phyloP scores from a whole-genome alignment of 2,797 vertebrate species.

The Coreius guichenoti region DNA sequence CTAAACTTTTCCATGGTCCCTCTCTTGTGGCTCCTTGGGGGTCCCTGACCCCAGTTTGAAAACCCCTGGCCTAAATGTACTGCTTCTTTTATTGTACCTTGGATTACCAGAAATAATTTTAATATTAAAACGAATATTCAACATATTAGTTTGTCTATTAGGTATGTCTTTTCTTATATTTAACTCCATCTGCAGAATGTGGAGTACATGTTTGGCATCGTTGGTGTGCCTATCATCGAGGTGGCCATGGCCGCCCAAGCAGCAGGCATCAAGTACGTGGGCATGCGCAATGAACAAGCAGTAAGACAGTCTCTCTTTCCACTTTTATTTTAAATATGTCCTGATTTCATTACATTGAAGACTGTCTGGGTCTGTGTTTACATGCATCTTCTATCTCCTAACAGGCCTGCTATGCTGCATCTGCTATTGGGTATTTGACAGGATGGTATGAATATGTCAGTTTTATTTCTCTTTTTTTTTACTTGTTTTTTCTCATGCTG shows the following conservation, averaged over 20 bases:
- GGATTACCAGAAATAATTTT: background rate
- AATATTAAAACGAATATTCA: background rate
- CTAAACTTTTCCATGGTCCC: background rate
- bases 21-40: background rate
- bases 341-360: background rate
- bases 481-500: background rate
- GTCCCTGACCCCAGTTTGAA: background rate
- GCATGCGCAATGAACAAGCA: slow-evolving; percentile 98
- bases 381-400: slow-evolving; percentile 50
- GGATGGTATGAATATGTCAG: slow-evolving; percentile 80
- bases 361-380: background rate
- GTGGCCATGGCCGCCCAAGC: slow-evolving; percentile 91
- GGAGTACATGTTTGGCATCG: slow-evolving; percentile 93
- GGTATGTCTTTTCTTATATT: background rate
- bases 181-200: slow-evolving; percentile 79
- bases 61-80: background rate
- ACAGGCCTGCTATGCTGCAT: slow-evolving; percentile 96
- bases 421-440: slow-evolving; percentile 92
- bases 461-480: background rate
- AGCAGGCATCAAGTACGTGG: slow-evolving; percentile 90
- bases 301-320: slow-evolving; percentile 74
- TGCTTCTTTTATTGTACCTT: background rate
- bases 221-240: slow-evolving; percentile 92
- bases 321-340: background rate
- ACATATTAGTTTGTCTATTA: background rate